Conservation (phyloP, 37 sponge, comb jelly and placozoan species). For the Lycopodina hypogea region DNA sequence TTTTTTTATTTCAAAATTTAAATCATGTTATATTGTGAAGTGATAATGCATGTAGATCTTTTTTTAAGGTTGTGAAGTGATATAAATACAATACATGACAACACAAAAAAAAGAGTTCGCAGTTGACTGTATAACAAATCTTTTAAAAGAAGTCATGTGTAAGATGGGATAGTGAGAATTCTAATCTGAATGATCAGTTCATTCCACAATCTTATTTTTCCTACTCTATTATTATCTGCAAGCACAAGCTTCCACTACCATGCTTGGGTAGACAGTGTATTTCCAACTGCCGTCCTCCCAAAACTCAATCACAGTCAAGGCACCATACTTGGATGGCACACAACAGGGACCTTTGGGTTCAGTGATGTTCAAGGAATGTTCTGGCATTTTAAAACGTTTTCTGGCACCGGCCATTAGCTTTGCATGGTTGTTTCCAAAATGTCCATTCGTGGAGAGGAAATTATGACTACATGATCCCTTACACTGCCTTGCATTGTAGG, state of each 20-base stretch:
- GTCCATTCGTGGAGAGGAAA: background rate
- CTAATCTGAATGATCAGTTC: no score
- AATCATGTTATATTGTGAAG: no score
- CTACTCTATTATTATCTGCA: conserved; percentile 44
- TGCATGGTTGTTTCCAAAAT: conserved; percentile 27
- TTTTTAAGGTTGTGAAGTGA: no score
- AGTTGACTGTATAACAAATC: no score
- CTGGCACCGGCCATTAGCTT: conserved; percentile 41
- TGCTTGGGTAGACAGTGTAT: background rate
- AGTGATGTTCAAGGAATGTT: background rate
- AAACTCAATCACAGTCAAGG: background rate
- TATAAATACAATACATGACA: no score
- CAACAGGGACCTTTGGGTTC: conserved; percentile 36
- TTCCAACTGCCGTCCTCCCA: background rate
- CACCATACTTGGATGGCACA: conserved; percentile 45
- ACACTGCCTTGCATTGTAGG: conserved; percentile 44
- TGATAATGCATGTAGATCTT: no score
- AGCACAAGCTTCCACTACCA: conserved; percentile 47
- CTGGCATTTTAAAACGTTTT: background rate
- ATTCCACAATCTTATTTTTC: no score
- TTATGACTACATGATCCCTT: conserved; percentile 27
- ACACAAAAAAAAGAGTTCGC: no score
- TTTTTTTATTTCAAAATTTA: no score
- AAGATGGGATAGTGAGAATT: no score
- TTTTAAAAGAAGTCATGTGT: no score